These are phyloP conservation scores for Odontophorus gujanensis DNA, from an alignment of 2,113 vertebrate genomes.

Conservation along the genomic window DNA sequence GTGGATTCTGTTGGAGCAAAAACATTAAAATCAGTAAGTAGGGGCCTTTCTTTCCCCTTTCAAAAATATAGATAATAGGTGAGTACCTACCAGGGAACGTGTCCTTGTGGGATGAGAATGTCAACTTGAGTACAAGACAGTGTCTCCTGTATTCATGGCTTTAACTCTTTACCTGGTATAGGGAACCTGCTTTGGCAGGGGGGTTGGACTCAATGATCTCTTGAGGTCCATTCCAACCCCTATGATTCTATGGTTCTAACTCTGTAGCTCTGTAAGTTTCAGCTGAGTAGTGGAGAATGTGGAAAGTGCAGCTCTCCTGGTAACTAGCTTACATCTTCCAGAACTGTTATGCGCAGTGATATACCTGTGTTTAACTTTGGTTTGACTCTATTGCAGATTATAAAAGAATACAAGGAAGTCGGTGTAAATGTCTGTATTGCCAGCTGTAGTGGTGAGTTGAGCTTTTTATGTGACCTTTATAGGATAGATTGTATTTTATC, in stretches of 20 bases:
- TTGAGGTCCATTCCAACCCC: too few relatives aligned
- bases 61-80: neutral
- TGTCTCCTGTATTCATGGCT: neutral
- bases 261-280: neutral
- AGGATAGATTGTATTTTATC: neutral
- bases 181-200: too few relatives aligned
- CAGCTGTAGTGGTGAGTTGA: slow-evolving; percentile 86
- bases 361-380: neutral
- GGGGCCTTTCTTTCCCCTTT: neutral
- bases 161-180: neutral
- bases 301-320: neutral
- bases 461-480: neutral
- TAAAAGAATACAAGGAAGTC: slow-evolving; percentile 88
- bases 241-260: neutral
- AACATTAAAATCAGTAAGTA: slow-evolving; percentile 88
- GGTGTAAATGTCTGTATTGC: slow-evolving; percentile 86
- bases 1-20: slow-evolving; percentile 95
- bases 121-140: neutral
- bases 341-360: neutral
- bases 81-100: neutral
- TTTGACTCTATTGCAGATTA: slow-evolving; percentile 83
- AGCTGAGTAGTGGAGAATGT: neutral
- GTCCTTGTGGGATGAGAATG: neutral
- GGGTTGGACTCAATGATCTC: too few relatives aligned
- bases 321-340: neutral